Percentiles rank a stretch among this genome's conserved stretches.
Conservation (phyloP, 2,888 invertebrate genomes). For the Uropetala carovei region DNA sequence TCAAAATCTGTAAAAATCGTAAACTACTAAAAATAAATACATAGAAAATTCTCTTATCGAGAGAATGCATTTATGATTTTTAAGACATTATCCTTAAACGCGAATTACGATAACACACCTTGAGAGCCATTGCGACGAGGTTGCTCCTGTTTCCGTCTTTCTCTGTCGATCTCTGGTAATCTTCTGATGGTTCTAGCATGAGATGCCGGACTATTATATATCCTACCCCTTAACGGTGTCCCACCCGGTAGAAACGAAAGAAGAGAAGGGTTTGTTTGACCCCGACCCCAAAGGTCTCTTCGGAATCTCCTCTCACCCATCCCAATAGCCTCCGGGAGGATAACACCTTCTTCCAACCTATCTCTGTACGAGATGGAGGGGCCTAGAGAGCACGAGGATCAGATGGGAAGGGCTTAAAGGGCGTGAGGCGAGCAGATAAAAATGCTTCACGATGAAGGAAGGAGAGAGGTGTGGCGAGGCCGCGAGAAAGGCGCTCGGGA, state of each 20-base stretch:
- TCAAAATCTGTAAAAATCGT: no score
- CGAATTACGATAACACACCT: background rate
- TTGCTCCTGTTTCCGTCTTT: constrained; percentile 38
- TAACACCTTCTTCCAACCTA: background rate
- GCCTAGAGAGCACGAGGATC: background rate
- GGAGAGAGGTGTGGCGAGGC: constrained; percentile 40
- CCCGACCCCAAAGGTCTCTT: constrained; percentile 39
- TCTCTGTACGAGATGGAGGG: background rate
- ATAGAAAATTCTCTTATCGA: no score
- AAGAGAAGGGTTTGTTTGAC: constrained; percentile 49
- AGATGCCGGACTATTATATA: constrained; percentile 31
- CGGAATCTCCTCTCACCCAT: constrained; percentile 44
- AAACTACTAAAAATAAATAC: no score
- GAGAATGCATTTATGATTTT: no score
- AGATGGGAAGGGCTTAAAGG: constrained; percentile 27
- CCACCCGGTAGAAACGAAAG: constrained; percentile 46
- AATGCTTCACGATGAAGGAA: constrained; percentile 6
- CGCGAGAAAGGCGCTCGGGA: constrained; percentile 32
- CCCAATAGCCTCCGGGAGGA: constrained; percentile 41
- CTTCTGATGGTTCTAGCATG: constrained; percentile 36
- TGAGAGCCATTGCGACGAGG: constrained; percentile 16
- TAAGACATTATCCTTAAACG: no score
- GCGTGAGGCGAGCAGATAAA: constrained; percentile 21
- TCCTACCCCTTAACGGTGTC: constrained; percentile 33
- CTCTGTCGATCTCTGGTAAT: background rate